Conservation (phyloP, 1,140 invertebrate genomes). For the Nomia melanderi region DNA sequence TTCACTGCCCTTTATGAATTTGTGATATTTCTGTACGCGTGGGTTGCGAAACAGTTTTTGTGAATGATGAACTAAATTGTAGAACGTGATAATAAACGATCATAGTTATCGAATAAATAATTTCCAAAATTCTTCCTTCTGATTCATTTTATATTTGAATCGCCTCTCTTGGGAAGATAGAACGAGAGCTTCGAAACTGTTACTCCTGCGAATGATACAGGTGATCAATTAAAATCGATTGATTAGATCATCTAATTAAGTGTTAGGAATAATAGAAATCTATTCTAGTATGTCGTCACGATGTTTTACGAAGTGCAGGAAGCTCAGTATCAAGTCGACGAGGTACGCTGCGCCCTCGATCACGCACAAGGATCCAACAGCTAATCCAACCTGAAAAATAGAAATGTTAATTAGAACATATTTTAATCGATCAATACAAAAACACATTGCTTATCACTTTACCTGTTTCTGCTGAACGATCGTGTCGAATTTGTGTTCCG, state of each 20-base stretch:
- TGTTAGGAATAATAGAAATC: conserved; percentile 62
- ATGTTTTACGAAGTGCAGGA: conserved; percentile 86
- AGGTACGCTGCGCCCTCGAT: conserved; percentile 89
- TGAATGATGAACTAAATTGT: no score
- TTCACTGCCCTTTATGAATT: no score
- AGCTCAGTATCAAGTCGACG: conserved; percentile 88
- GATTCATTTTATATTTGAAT: no score
- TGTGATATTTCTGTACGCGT: no score
- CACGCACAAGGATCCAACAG: conserved; percentile 89
- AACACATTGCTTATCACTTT: conserved; percentile 48
- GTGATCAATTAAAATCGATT: neutral
- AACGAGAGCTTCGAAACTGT: neutral
- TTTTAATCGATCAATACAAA: neutral
- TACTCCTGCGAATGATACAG: neutral
- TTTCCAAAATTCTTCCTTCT: no score
- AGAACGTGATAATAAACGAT: neutral
- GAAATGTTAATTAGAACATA: neutral
- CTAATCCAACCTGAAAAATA: conserved; percentile 85
- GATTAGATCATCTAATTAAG: neutral
- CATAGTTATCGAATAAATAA: no score
- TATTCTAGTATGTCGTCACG: conserved; percentile 72
- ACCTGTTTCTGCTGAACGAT: conserved; percentile 87
- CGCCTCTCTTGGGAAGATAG: no score
- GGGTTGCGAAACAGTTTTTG: no score
- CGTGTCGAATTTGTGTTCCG: conserved; percentile 86